Percentiles rank a stretch among this genome's conserved stretches.
phyloP scores from a whole-genome alignment of 2,888 invertebrate species.

The Plebejus anna region DNA sequence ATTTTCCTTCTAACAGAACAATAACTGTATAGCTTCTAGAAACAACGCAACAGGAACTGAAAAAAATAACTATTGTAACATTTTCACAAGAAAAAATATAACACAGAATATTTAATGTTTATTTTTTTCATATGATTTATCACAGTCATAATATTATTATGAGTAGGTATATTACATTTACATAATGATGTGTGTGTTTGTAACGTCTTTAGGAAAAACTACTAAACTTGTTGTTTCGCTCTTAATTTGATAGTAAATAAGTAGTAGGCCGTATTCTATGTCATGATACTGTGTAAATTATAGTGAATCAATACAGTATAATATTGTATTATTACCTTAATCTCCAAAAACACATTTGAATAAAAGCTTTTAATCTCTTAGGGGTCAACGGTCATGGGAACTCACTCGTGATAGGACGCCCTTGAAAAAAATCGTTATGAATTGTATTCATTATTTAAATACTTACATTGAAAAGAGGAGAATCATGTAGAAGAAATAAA shows the following conservation, averaged over 20 bases:
- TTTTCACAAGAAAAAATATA: neutral
- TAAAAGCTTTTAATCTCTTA: neutral
- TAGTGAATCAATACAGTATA: too few species aligned
- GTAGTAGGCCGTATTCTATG: too few species aligned
- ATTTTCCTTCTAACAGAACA: neutral
- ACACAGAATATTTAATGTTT: neutral
- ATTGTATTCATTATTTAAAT: neutral
- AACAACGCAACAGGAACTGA: neutral
- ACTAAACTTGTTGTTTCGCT: too few species aligned
- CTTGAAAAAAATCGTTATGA: neutral
- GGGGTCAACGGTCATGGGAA: conserved; percentile 2
- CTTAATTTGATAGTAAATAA: too few species aligned
- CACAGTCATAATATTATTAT: neutral
- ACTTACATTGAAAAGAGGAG: neutral
- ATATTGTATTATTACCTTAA: too few species aligned
- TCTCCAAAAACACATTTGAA: neutral
- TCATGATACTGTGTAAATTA: too few species aligned
- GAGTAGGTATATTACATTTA: too few species aligned
- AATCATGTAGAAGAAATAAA: neutral
- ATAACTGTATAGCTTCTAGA: neutral
- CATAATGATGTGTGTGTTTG: too few species aligned
- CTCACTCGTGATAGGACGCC: neutral
- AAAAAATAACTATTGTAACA: neutral
- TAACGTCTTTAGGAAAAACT: too few species aligned
- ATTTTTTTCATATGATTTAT: neutral